Base-by-base conservation (phyloP, 2,888 invertebrate species). In the Tenthredo mesomela region DNA sequence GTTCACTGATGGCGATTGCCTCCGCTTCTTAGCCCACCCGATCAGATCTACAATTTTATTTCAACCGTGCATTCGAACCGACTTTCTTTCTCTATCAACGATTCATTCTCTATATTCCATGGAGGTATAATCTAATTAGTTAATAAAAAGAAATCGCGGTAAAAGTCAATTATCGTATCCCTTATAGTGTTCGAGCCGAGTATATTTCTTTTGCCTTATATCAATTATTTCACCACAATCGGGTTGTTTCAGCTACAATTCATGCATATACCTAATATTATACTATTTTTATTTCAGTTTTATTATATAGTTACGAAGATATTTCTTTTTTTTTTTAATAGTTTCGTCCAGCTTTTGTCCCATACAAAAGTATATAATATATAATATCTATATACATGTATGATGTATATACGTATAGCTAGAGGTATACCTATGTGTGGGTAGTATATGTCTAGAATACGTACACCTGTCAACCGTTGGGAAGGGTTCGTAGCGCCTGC, bases 21-120 rank as follows among this genome's bases (percentile, higher is more conserved):
- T 37, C 61, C 25, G 61, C 80, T 67, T 67, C 67, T 33, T 73
- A 21, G 71, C 71, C 71, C 71, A 54, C 77, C 77, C 77, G 54
- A 77, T 33, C 50, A 21, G 71, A 73, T n/a, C 40, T 21, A 18
- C 43, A 18, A 43, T 73, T 73, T 73, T 73, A 73, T 73, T 73
- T 43, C 43, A 73, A 29, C 40, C 71, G 40, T n/a, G n/a, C n/a
- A 21, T 43, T 73, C n/a, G 12, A 33, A 54, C n/a, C 54, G n/a
- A 7, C 50, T 18, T 15, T 50, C 50, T 0, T n/a, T 50, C 50
- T 7, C 33, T 33, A 2, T 18, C 67, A 1, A n/a, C 6, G 67
- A 21, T 67, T 58, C 6, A 58, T 58, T 58, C 21, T 58, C n/a
- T n/a, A n/a, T n/a, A 58, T 58, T 21, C 58, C 12, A 47, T 15